These are phyloP conservation scores for Mesoclemmys tuberculata DNA, from an alignment of 2,113 vertebrate species.

Conservation along the genomic window DNA sequence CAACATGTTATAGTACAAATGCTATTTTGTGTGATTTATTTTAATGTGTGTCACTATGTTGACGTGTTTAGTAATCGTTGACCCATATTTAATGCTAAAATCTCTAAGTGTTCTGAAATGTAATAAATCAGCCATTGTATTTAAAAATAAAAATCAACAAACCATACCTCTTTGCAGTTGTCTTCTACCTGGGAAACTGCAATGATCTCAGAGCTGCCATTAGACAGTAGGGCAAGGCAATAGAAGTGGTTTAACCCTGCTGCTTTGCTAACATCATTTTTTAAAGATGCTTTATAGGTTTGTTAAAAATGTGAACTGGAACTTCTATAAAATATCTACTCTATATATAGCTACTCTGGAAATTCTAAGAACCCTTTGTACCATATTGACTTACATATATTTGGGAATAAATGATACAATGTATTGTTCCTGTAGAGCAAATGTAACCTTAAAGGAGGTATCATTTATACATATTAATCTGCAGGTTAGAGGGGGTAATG, in stretches of 20 bases:
- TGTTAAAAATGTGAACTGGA: neutral
- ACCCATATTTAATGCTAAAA: conserved; percentile 71
- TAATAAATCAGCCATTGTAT: conserved; percentile 38
- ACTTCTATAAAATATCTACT: neutral
- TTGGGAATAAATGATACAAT: neutral
- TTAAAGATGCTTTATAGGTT: neutral
- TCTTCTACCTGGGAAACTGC: conserved; percentile 20
- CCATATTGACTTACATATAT: neutral
- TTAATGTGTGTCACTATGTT: conserved; percentile 65
- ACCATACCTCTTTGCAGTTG: neutral
- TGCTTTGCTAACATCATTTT: neutral
- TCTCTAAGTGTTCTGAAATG: conserved; percentile 59
- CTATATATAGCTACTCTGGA: neutral
- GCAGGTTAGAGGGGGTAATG: neutral
- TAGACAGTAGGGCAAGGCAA: neutral
- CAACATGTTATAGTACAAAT: conserved; percentile 50
- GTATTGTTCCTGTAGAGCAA: neutral
- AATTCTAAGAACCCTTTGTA: neutral
- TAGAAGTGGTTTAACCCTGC: neutral
- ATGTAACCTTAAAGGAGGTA: neutral
- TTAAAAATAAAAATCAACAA: conserved; percentile 10
- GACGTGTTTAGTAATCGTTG: conserved; percentile 70
- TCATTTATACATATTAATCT: neutral
- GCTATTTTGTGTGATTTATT: conserved; percentile 72
- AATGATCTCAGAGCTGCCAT: neutral